phyloP scores from a whole-genome alignment of 2,797 vertebrate species.

The Hemibagrus guttatus region DNA sequence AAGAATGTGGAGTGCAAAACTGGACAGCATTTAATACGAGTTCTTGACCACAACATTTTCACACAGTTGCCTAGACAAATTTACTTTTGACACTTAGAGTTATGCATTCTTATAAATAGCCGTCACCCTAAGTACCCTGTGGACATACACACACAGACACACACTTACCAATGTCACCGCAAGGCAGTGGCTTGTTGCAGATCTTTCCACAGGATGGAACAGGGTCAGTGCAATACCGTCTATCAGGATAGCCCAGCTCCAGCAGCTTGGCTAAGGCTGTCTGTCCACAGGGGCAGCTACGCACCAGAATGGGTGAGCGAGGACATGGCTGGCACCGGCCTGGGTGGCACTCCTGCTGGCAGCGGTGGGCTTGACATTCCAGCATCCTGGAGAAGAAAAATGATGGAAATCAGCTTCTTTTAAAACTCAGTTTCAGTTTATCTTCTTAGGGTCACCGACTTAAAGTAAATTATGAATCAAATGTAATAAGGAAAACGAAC shows the following conservation, averaged over 20 bases:
- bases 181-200: slow-evolving; percentile 89
- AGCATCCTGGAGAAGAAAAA: slow-evolving; percentile 77
- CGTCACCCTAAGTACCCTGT: not conserved
- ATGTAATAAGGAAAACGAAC: not conserved
- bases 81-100: not conserved
- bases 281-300: slow-evolving; percentile 89
- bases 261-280: slow-evolving; percentile 89
- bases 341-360: slow-evolving; percentile 86
- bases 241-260: slow-evolving; percentile 86
- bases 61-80: not conserved
- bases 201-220: slow-evolving; percentile 94
- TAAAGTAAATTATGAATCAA: not conserved
- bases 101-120: not conserved
- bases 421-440: not conserved
- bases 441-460: too few relatives aligned
- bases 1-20: not conserved
- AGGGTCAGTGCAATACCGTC: slow-evolving; percentile 86
- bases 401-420: not conserved
- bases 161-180: slow-evolving; percentile 86
- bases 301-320: slow-evolving; percentile 82
- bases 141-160: not conserved
- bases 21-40: not conserved
- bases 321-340: slow-evolving; percentile 87
- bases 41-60: not conserved
- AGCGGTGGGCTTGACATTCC: slow-evolving; percentile 87